phyloP scores from a whole-genome alignment of 2,797 vertebrate genomes.

The Xiphophorus birchmanni region DNA sequence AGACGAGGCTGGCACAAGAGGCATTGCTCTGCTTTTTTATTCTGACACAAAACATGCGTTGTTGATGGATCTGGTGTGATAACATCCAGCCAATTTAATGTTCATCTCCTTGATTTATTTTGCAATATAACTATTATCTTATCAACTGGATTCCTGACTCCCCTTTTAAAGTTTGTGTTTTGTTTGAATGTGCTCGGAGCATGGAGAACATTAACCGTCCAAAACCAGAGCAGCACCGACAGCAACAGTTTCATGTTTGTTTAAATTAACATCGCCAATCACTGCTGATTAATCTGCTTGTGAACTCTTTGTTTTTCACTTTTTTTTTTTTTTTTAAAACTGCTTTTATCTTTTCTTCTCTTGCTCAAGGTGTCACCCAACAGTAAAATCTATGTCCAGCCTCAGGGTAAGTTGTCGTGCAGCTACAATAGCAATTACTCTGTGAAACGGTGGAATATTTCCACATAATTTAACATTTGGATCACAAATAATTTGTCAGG shows the following conservation, averaged over 20 bases:
- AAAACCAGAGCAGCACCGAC: slow-evolving; percentile 17
- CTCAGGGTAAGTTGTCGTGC: slow-evolving; percentile 87
- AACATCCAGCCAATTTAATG: slow-evolving; percentile 79
- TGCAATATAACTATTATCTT: slow-evolving; percentile 55
- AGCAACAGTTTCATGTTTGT: slow-evolving; percentile 26
- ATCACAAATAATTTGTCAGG: neutral
- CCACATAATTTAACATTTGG: neutral
- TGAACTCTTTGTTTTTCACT: slow-evolving; percentile 36
- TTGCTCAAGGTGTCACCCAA: slow-evolving; percentile 82
- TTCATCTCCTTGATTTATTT: slow-evolving; percentile 66
- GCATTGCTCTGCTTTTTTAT: slow-evolving; percentile 60
- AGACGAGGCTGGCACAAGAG: slow-evolving; percentile 61
- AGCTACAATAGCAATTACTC: neutral
- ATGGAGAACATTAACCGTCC: slow-evolving; percentile 24
- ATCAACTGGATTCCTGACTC: slow-evolving; percentile 36
- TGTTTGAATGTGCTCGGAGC: slow-evolving; percentile 36
- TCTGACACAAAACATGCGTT: slow-evolving; percentile 71
- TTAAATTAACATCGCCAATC: slow-evolving; percentile 7
- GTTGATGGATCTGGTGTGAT: slow-evolving; percentile 71
- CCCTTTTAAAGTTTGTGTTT: slow-evolving; percentile 39
- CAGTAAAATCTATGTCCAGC: slow-evolving; percentile 88
- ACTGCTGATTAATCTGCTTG: slow-evolving; percentile 21
- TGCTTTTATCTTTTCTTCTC: slow-evolving; percentile 17
- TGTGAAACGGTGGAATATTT: neutral
- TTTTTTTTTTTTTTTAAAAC: too few species aligned